A percentile compares a stretch with the other conserved stretches of the same genome.
Evolutionary conservation across 2,797 vertebrate species (phyloP).

Genomic region (Tachyglossus aculeatus): DNA sequence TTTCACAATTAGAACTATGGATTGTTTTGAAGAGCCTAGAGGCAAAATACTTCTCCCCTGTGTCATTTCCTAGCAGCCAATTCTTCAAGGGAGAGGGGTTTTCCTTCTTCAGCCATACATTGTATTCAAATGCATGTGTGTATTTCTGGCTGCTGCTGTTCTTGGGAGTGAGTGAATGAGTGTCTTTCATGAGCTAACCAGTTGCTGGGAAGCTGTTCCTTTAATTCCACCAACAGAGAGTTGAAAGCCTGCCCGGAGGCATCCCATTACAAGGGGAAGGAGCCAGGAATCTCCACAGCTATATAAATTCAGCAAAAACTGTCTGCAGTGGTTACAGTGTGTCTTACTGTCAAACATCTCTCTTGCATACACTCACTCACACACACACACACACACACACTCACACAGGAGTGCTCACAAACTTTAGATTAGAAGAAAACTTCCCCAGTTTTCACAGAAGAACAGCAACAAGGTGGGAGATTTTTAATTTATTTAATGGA

Average conservation of each 20-base stretch:
- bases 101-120: slow-evolving; percentile 77
- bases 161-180: slow-evolving; percentile 33
- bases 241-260: slow-evolving; percentile 76
- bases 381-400: not conserved
- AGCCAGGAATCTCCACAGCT: slow-evolving; percentile 71
- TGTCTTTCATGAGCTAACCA: slow-evolving; percentile 63
- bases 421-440: not conserved
- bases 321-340: slow-evolving; percentile 63
- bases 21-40: too few species aligned
- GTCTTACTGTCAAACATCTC: slow-evolving; percentile 66
- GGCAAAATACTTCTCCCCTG: slow-evolving; percentile 43
- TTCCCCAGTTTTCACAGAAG: slow-evolving; percentile 37
- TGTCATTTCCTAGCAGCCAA: slow-evolving; percentile 63
- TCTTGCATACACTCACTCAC: slow-evolving; percentile 12
- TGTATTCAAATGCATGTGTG: slow-evolving; percentile 71
- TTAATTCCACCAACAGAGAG: slow-evolving; percentile 76
- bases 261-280: slow-evolving; percentile 80
- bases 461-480: slow-evolving; percentile 39
- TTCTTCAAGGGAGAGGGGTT: slow-evolving; percentile 39
- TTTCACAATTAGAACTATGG: slow-evolving; percentile 23
- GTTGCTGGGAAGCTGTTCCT: slow-evolving; percentile 75
- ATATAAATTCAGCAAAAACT: slow-evolving; percentile 78
- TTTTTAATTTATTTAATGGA: slow-evolving; percentile 50
- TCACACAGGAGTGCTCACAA: not conserved
- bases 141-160: slow-evolving; percentile 49